Conservation (phyloP, 2,113 vertebrate genomes). For the Sturnus vulgaris region DNA sequence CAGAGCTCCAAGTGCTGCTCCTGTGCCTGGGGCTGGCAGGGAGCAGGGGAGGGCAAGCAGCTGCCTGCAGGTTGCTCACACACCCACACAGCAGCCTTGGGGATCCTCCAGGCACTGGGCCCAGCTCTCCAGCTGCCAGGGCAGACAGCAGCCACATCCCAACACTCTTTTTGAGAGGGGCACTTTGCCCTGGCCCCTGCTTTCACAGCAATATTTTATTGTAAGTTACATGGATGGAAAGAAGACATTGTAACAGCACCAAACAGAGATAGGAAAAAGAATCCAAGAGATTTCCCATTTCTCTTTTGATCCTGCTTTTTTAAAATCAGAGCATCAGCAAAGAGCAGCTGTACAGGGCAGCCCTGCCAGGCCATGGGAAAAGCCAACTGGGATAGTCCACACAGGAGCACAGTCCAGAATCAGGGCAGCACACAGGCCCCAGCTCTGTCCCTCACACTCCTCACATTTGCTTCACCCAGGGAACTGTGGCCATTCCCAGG, state of each 20-base stretch:
- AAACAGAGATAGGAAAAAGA: accelerated
- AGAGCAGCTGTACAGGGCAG: background rate
- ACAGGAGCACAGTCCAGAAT: background rate
- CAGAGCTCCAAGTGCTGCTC: background rate
- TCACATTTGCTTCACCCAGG: background rate
- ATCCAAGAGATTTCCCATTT: background rate
- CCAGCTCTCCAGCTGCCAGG: accelerated
- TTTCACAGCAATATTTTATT: background rate
- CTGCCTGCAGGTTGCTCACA: background rate
- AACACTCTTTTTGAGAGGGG: accelerated
- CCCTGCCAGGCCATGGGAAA: accelerated
- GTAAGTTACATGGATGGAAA: background rate
- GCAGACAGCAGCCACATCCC: accelerated
- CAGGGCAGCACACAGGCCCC: accelerated
- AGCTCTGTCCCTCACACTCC: background rate
- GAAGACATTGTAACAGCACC: accelerated
- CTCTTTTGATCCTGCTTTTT: background rate
- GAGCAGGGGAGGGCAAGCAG: background rate
- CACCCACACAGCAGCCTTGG: background rate
- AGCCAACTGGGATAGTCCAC: accelerated
- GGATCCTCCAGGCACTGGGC: accelerated
- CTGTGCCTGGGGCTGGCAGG: background rate
- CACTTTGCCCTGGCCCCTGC: accelerated
- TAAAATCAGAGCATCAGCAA: background rate
- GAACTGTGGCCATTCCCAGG: background rate